These are phyloP conservation scores for Sinelater perroti DNA, from an alignment of 2,888 invertebrate species.

Conservation along the genomic window DNA sequence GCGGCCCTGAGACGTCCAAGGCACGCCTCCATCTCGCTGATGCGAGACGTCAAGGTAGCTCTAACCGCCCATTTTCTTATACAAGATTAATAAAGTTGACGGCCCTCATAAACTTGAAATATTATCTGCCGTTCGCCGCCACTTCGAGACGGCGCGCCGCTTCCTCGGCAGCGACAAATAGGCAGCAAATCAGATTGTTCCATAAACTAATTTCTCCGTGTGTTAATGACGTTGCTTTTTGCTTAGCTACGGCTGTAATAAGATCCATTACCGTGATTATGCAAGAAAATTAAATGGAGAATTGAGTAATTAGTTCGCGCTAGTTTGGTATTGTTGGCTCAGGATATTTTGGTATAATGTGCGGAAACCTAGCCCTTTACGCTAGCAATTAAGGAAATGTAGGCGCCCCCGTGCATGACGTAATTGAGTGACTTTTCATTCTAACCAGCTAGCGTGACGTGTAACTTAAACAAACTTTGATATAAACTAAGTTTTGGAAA, in stretches of 20 bases:
- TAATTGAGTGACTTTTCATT: conserved; percentile 12
- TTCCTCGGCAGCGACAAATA: too few species aligned
- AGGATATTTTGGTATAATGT: conserved; percentile 11
- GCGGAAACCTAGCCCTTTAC: conserved; percentile 4
- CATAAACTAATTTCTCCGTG: too few species aligned
- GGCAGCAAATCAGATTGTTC: too few species aligned
- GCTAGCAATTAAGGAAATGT: conserved; percentile 9
- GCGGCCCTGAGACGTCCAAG: conserved; percentile 27
- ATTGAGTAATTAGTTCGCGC: conserved; percentile 6
- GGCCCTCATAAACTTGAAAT: conserved; percentile 16
- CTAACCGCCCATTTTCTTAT: conserved; percentile 4
- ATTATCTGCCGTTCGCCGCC: conserved; percentile 5
- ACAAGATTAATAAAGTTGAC: conserved; percentile 25
- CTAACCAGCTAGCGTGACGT: not conserved
- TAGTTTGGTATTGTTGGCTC: conserved; percentile 4
- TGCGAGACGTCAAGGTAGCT: conserved; percentile 17
- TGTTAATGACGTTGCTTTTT: not conserved
- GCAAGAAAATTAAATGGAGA: conserved; percentile 6
- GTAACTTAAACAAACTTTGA: too few species aligned
- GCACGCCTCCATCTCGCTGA: too few species aligned
- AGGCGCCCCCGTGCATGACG: conserved; percentile 4
- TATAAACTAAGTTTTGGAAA: too few species aligned
- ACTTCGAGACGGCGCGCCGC: conserved; percentile 10
- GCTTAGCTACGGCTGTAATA: not conserved
- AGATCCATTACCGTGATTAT: conserved; percentile 5